Base-by-base conservation (phyloP, 2,797 vertebrate genomes). In the Aeoliscus strigatus region DNA sequence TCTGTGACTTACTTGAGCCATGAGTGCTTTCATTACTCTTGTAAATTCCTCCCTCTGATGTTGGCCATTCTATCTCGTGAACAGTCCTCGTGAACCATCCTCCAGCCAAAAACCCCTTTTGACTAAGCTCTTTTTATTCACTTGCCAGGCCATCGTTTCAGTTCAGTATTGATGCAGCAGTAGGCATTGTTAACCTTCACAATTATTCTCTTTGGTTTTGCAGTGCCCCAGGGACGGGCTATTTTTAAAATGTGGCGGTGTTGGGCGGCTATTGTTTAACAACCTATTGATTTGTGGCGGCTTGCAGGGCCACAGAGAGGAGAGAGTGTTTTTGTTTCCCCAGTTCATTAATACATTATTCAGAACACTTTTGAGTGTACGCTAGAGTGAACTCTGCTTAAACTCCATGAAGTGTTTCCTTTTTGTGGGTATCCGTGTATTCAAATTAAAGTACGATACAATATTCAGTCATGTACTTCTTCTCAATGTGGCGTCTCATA, bases 251-350 rank as follows among this genome's bases (percentile, higher is more conserved):
- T 17, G 36, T 51, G 21, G 39, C 43, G 38, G 14, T 28, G 34
- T 29, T 9, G 48, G 51, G 27, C 52, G 46, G 42, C 70, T 66
- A 73, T 82, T 83, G 76, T 81, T 78, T 61, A 59, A 79, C 76
- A 66, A 61, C 40, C 59, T 81, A 84, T 79, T 78, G 80, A 82
- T 80, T 70, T 72, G 65, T 62, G 70, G 71, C 21, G 13, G 60
- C 54, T n/a, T n/a, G n/a, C n/a, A n/a, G n/a, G n/a, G n/a, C n/a
- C n/a, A n/a, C n/a, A 1, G 21, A 14, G 16, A 8, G n/a, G 16
- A 18, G n/a, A 21, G 11, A 8, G 8, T 45, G 7, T 40, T 30
- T 59, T 48, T 58, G 47, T 72, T 70, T 49, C 58, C 39, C 50
- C 43, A 39, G 18, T 57, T 60, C 52, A 50, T 27, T 62, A 68